These are phyloP conservation scores for Diabrotica virgifera DNA, from an alignment of 1,140 invertebrate genomes.

Conservation along the genomic window DNA sequence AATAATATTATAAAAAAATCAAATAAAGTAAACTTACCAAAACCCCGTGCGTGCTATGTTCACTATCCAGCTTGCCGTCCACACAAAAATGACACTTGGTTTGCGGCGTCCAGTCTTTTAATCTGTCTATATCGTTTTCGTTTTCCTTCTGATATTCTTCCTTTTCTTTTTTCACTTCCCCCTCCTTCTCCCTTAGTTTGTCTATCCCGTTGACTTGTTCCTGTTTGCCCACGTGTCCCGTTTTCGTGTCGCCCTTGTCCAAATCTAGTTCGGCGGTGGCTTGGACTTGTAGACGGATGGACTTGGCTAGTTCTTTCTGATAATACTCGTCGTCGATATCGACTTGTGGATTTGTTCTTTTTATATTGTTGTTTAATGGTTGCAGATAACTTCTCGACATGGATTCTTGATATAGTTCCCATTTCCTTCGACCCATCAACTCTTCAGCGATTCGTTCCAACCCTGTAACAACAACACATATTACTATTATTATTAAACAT, in stretches of 20 bases:
- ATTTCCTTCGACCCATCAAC: conserved; percentile 92
- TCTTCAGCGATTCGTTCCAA: conserved; percentile 94
- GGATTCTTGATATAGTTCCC: conserved; percentile 85
- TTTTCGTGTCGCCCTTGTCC: conserved; percentile 16
- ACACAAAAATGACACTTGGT: conserved; percentile 86
- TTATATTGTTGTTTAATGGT: conserved; percentile 48
- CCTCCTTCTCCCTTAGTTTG: conserved; percentile 27
- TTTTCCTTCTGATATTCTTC: conserved; percentile 41
- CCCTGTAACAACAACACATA: conserved; percentile 61
- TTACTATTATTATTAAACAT: too few species aligned
- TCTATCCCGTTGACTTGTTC: conserved; percentile 45
- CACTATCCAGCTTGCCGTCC: conserved; percentile 69
- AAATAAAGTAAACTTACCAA: conserved; percentile 50
- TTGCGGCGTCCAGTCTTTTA: conserved; percentile 79
- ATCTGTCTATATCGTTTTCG: conserved; percentile 48
- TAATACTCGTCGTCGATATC: conserved; percentile 35
- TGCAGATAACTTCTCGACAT: conserved; percentile 61
- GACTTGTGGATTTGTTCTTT: conserved; percentile 38
- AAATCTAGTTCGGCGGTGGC: background rate
- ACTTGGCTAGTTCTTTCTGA: conserved; percentile 32
- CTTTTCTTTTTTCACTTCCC: conserved; percentile 25
- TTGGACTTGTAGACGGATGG: conserved; percentile 33
- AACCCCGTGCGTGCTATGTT: conserved; percentile 58
- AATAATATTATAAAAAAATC: background rate
- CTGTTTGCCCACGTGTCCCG: conserved; percentile 25